Conservation (phyloP, 2,797 vertebrate genomes). For the Hylomyscus alleni region DNA sequence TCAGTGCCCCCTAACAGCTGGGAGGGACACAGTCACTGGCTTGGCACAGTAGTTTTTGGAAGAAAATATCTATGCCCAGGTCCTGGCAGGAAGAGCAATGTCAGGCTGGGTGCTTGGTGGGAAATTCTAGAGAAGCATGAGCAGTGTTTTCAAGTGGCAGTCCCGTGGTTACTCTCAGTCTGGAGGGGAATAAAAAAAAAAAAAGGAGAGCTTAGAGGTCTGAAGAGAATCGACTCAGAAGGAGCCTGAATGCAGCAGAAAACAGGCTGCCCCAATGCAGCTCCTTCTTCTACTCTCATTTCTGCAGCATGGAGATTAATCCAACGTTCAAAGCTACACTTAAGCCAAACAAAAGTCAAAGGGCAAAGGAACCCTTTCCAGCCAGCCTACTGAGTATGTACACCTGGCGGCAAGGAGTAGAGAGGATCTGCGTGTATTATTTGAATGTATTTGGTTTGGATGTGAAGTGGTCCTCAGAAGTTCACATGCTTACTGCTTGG, state of each 20-base stretch:
- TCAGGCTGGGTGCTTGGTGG: not conserved
- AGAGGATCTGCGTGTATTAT: not conserved
- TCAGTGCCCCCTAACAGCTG: not conserved
- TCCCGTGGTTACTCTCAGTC: not conserved
- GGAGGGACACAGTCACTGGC: not conserved
- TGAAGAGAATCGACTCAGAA: not conserved
- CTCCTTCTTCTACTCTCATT: not conserved
- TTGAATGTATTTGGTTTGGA: not conserved
- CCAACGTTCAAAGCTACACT: not conserved
- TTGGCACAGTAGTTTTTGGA: not conserved
- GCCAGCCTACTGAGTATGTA: not conserved
- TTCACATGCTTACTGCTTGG: not conserved
- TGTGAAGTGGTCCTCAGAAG: not conserved
- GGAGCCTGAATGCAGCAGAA: not conserved
- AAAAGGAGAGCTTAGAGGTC: not conserved
- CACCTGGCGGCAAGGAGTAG: fast-evolving
- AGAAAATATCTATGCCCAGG: not conserved
- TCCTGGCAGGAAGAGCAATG: not conserved
- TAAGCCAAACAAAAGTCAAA: not conserved
- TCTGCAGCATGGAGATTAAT: not conserved
- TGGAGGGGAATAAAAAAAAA: not conserved
- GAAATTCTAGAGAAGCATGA: not conserved
- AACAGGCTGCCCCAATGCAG: not conserved
- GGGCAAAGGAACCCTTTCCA: not conserved
- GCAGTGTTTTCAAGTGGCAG: not conserved